Evolutionary conservation across 2,888 invertebrate species (phyloP).

Genomic region (Hemithea aestivaria): DNA sequence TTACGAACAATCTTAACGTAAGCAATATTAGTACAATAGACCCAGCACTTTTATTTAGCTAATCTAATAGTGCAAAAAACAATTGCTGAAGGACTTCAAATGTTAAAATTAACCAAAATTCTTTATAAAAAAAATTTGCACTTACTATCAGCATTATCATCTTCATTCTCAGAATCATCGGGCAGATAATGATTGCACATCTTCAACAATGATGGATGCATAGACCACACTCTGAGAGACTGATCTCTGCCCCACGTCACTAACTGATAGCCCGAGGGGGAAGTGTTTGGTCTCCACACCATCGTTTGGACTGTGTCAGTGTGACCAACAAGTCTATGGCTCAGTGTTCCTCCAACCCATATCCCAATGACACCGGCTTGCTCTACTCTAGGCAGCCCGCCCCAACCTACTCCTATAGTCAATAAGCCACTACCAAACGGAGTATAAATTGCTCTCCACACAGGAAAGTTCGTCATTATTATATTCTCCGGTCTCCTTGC

Average conservation of each 20-base stretch:
- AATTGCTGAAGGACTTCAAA: too few relatives aligned
- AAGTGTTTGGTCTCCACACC: slow-evolving; percentile 90
- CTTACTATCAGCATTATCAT: slow-evolving; percentile 74
- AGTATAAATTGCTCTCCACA: slow-evolving; percentile 95
- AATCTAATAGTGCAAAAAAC: too few relatives aligned
- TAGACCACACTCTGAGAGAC: slow-evolving; percentile 92
- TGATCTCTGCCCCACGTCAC: slow-evolving; percentile 98
- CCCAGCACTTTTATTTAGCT: too few relatives aligned
- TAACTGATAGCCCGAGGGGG: slow-evolving; percentile 86
- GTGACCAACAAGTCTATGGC: slow-evolving; percentile 96
- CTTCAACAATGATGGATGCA: slow-evolving; percentile 91
- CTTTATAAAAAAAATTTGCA: too few relatives aligned
- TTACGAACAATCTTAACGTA: too few relatives aligned
- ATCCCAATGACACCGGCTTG: slow-evolving; percentile 80
- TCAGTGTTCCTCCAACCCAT: slow-evolving; percentile 81
- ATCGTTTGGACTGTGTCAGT: slow-evolving; percentile 96
- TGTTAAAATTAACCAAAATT: too few relatives aligned
- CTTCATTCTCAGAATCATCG: slow-evolving; percentile 79
- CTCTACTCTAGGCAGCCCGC: slow-evolving; percentile 88
- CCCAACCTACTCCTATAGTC: slow-evolving; percentile 94
- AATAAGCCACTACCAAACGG: slow-evolving; percentile 96
- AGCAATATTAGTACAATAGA: too few relatives aligned
- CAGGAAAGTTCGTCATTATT: slow-evolving; percentile 90
- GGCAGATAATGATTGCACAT: slow-evolving; percentile 83
- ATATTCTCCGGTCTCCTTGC: slow-evolving; percentile 91